These are phyloP conservation scores for Melanostoma mellinum DNA, from an alignment of 2,888 invertebrate genomes.

Conservation along the genomic window DNA sequence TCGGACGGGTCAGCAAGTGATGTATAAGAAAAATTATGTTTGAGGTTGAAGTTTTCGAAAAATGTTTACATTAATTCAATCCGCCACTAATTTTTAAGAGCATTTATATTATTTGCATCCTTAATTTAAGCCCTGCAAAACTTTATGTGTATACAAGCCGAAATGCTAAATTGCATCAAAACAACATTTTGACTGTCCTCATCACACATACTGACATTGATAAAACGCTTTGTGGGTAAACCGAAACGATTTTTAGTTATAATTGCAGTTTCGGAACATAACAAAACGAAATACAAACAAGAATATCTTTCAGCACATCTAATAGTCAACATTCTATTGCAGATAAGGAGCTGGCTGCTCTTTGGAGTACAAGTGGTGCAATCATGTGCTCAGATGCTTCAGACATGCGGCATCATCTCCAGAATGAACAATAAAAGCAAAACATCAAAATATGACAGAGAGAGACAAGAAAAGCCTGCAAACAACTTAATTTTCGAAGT, in stretches of 20 bases:
- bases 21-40: too few relatives aligned
- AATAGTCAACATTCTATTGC: slow-evolving; percentile 24
- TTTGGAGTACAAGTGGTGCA: slow-evolving; percentile 45
- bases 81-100: too few relatives aligned
- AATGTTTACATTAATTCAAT: too few relatives aligned
- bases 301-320: slow-evolving; percentile 9
- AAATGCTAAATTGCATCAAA: too few relatives aligned
- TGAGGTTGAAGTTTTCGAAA: too few relatives aligned
- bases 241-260: too few relatives aligned
- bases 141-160: too few relatives aligned
- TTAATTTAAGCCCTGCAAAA: too few relatives aligned
- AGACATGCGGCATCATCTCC: slow-evolving; percentile 53
- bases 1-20: too few relatives aligned
- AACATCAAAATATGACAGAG: slow-evolving; percentile 22
- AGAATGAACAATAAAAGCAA: slow-evolving; percentile 35
- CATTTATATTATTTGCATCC: too few relatives aligned
- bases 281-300: slow-evolving; percentile 8
- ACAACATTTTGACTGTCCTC: neutral
- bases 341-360: slow-evolving; percentile 30
- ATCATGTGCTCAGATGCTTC: slow-evolving; percentile 27
- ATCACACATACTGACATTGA: neutral
- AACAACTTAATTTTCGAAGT: slow-evolving; percentile 68
- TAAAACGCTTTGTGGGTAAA: too few relatives aligned
- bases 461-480: slow-evolving; percentile 63
- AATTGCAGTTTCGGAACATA: neutral